A percentile compares a stretch with the other conserved stretches of the same genome.
Conservation (phyloP, 1,140 invertebrate species). For the Psix sp. region DNA sequence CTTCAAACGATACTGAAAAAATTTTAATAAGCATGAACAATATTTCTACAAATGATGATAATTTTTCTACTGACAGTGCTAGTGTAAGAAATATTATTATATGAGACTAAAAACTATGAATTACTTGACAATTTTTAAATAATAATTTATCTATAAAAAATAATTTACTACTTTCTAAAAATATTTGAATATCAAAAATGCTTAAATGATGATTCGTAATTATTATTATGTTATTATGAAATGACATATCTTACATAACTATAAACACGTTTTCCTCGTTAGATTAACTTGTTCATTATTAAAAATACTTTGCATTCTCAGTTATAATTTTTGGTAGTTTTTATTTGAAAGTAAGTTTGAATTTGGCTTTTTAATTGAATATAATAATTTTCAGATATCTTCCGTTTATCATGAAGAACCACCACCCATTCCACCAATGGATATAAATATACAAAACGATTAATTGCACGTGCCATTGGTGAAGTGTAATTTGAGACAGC, state of each 20-base stretch:
- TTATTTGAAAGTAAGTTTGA: background rate
- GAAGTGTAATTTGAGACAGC: no score
- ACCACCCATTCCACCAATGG: conserved; percentile 66
- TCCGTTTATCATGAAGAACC: conserved; percentile 60
- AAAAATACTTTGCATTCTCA: no score
- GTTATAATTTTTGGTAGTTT: background rate
- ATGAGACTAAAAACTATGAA: background rate
- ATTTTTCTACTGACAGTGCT: conserved; percentile 11
- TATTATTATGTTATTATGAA: no score
- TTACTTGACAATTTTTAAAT: background rate
- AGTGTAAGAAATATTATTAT: conserved; percentile 12
- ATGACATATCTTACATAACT: no score
- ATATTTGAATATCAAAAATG: no score
- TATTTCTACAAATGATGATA: conserved; percentile 11
- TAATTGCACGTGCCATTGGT: conserved; percentile 23
- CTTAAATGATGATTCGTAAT: no score
- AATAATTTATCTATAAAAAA: background rate
- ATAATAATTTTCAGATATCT: conserved; percentile 50
- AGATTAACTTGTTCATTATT: no score
- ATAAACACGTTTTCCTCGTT: no score
- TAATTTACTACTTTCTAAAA: background rate
- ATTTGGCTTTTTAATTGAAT: conserved; percentile 6
- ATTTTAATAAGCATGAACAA: background rate
- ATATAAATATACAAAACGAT: conserved; percentile 50
- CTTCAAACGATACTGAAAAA: background rate